These are phyloP conservation scores for Ptychochromis oligacanthus DNA, from an alignment of 2,113 vertebrate genomes.

Conservation along the genomic window DNA sequence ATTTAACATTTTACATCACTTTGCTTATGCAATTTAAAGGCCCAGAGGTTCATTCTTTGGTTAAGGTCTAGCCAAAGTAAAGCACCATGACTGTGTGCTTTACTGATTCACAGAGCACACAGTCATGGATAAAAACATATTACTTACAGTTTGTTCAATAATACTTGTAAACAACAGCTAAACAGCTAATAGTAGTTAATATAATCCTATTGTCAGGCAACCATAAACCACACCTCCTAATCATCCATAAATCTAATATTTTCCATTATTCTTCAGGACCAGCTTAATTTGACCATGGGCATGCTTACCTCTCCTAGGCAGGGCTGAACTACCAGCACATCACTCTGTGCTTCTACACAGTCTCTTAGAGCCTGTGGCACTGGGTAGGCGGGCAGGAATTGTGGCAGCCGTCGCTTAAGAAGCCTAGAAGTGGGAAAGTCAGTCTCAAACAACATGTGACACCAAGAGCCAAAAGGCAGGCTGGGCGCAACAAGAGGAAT, in stretches of 20 bases:
- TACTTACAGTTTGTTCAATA: too few species aligned
- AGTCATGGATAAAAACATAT: too few species aligned
- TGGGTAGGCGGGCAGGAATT: slow-evolving; percentile 44
- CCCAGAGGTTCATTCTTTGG: not conserved
- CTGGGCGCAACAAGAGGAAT: too few species aligned
- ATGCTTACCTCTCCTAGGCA: slow-evolving; percentile 68
- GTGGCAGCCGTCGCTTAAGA: slow-evolving; percentile 49
- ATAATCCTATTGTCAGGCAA: not conserved
- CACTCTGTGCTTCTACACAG: slow-evolving; percentile 53
- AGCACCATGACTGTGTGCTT: not conserved
- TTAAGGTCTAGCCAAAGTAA: not conserved
- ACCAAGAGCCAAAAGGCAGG: not conserved
- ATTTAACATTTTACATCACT: not conserved
- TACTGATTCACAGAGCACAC: not conserved
- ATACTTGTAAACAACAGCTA: too few species aligned
- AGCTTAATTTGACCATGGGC: not conserved
- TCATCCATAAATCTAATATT: not conserved
- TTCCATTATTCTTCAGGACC: not conserved
- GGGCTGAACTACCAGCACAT: slow-evolving; percentile 64
- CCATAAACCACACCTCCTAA: not conserved
- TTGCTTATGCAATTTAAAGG: not conserved
- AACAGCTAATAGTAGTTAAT: too few species aligned
- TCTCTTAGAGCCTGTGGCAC: slow-evolving; percentile 64
- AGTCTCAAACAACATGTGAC: not conserved
- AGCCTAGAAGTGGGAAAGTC: slow-evolving; percentile 34